A percentile compares a stretch with the other conserved stretches of the same genome.
phyloP scores from a whole-genome alignment of 2,888 invertebrate genomes.

The Macrophya alboannulata region DNA sequence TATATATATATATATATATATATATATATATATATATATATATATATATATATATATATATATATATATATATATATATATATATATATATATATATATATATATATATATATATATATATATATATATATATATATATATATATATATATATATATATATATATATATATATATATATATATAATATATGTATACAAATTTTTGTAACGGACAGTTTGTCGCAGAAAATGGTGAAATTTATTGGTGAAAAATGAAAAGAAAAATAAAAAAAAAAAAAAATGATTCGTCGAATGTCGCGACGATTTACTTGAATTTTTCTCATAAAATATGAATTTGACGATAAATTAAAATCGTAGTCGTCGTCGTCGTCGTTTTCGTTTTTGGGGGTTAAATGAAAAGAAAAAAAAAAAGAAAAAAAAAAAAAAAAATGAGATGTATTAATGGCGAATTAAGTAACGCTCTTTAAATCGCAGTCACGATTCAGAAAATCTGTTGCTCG shows the following conservation, averaged over 20 bases:
- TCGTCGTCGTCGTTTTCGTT: neutral
- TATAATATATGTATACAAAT: neutral
- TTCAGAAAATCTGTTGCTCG: neutral
- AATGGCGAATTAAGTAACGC: constrained; percentile 14
- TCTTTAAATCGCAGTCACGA: constrained; percentile 42
- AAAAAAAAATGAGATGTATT: neutral
- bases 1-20: too few species aligned
- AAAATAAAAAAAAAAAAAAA: too few species aligned
- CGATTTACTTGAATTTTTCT: neutral
- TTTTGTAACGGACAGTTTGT: neutral
- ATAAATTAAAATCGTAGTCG: neutral
- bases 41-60: too few species aligned
- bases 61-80: too few species aligned
- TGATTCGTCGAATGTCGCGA: neutral
- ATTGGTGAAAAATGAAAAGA: neutral
- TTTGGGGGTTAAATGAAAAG: neutral
- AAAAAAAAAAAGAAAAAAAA: neutral
- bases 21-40: too few species aligned
- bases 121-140: too few species aligned
- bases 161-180: too few species aligned
- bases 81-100: too few species aligned
- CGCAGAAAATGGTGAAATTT: neutral
- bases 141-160: too few species aligned
- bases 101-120: too few species aligned
- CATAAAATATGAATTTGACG: neutral